Evolutionary conservation across 1,140 invertebrate genomes (phyloP), one percentile per base, ranked within the genome.

Genomic region (Tribolium castaneum): DNA sequence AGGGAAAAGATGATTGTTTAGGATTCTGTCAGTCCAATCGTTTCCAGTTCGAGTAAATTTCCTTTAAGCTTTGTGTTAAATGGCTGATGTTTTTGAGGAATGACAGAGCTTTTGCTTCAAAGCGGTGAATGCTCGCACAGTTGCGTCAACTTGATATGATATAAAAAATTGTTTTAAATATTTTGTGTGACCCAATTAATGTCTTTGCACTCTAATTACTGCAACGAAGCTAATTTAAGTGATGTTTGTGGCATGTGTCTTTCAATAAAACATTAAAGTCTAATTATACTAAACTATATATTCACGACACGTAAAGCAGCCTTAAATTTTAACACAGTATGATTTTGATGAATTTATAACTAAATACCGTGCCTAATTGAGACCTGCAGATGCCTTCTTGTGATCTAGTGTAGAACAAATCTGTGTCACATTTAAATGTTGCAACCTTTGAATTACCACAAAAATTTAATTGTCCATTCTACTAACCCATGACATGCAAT

Each of bases 281-380:
- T 66, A 66, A 66, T 66, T 66, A 66, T 35, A 34, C n/a, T 66
- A 66, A 66, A 39, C 59, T 66, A 66, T 39, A 66, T 66, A 66
- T 66, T 66, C 59, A 66, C 34, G 59, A 35, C 59, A 66, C 59
- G 59, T 66, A 66, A 66, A 66, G 25, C 45, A 66, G 59, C 30
- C 30, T 66, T 66, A 66, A 66, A 66, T 66, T 66, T 66, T 35
- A 66, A 66, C 59, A 66, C 59, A 66, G n/a, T n/a, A 5, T 35
- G 59, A 35, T 66, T 66, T 13, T 13, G 59, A 66, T 66, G 59
- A 66, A 66, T 66, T 66, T 34, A 66, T 66, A 66, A 66, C 59
- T 66, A 66, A 66, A 66, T 66, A 66, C 59, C 59, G 59, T 66
- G 30, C 25, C 59, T 66, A 66, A 66, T 66, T 66, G 59, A 66